A percentile compares a stretch with the other conserved stretches of the same genome.
phyloP scores from a whole-genome alignment of 2,113 vertebrate genomes.

The Pygoscelis adeliae region DNA sequence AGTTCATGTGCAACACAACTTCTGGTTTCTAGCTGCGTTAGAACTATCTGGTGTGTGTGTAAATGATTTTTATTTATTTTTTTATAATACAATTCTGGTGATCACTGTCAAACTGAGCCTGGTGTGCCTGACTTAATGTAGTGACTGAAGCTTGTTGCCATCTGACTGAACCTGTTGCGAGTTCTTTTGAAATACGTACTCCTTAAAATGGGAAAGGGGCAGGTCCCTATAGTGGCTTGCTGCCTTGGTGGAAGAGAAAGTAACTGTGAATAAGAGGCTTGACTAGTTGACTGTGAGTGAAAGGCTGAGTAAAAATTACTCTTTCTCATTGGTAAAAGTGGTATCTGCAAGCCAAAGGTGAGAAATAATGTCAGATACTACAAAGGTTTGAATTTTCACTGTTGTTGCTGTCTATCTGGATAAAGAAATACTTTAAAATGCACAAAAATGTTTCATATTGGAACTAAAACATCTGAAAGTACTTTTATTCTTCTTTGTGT shows the following conservation, averaged over 20 bases:
- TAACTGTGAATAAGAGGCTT: background rate
- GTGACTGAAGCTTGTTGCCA: background rate
- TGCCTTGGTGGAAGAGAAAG: background rate
- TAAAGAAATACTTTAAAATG: conserved; percentile 8
- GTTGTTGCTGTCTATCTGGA: background rate
- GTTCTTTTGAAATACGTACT: background rate
- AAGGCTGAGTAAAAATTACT: background rate
- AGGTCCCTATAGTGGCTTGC: background rate
- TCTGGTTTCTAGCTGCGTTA: background rate
- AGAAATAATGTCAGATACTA: background rate
- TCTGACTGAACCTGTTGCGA: background rate
- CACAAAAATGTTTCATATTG: background rate
- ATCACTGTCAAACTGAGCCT: background rate
- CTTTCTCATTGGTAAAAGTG: background rate
- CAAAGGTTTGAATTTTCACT: background rate
- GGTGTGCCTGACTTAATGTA: background rate
- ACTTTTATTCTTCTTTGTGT: background rate
- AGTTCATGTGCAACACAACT: background rate
- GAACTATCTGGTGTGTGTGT: background rate
- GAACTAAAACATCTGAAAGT: conserved; percentile 4
- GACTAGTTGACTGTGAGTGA: background rate
- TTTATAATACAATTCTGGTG: background rate
- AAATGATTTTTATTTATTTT: background rate
- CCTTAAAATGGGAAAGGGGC: background rate
- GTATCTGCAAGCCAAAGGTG: background rate